Base-by-base conservation (phyloP, 1,140 invertebrate species). In the Nixonia krombeini region DNA sequence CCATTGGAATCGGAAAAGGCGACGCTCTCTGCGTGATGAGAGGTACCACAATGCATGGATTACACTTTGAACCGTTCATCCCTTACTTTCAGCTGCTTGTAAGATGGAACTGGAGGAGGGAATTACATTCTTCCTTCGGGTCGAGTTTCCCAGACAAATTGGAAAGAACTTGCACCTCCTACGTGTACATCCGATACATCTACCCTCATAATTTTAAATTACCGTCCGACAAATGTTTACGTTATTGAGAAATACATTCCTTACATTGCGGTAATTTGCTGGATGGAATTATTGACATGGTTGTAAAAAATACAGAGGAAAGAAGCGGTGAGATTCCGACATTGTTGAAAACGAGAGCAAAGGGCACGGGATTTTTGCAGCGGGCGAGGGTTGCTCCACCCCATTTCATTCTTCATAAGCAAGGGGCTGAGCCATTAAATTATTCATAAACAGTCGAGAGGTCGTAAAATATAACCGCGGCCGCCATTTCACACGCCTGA, bases 391-490 rank as follows among this genome's bases (percentile, higher is more conserved):
- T 38, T 37, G 45, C 38, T 50, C 40, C 40, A 8, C 52, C 52
- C 61, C 16, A 35, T 64, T 51, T 64, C 37, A 57, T 50, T 58
- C 57, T 49, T 63, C 67, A 58, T 64, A 69, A 65, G 68, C 56
- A 58, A 72, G 57, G 70, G 78, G 56, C 53, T 38, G 67, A 62
- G 59, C 67, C 61, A 64, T 70, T 78, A 76, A 78, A 80, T 79
- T 79, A 80, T 80, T 80, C 76, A 80, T 79, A 78, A 73, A 75
- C 72, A 76, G 71, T 70, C 74, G 56, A 72, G 72, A 72, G 75
- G 65, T 79, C 74, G 75, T 79, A 76, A 76, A 78, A 74, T 76
- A 75, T 75, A 72, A 79, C 70, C 73, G 55, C 50, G 53, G 31
- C 41, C 72, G 72, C 58, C 57, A 72, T 76, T 73, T 70, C 65